Conservation (phyloP, 2,888 invertebrate genomes). For the Ichneumoninae sp. region DNA sequence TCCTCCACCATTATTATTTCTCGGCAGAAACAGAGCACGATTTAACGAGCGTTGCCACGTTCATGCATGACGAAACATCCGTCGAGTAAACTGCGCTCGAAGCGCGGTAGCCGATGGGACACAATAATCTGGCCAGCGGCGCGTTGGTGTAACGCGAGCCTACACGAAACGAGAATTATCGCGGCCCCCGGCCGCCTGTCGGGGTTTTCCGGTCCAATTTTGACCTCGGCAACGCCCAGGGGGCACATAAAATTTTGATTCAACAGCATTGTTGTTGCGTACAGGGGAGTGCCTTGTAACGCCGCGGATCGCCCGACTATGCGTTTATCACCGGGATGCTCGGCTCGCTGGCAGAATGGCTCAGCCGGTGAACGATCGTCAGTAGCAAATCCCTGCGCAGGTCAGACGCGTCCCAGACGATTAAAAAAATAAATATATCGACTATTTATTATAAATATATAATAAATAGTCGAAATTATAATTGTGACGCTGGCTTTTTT, state of each 20-base stretch:
- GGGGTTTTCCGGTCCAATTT: slow-evolving; percentile 39
- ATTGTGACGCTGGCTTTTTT: background rate
- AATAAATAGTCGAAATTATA: background rate
- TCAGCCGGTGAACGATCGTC: slow-evolving; percentile 12
- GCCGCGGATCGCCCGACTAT: background rate
- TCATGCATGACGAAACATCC: background rate
- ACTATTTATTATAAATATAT: too few relatives aligned
- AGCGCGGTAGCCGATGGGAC: background rate
- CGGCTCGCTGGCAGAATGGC: background rate
- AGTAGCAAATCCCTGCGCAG: slow-evolving; percentile 37
- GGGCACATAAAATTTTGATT: slow-evolving; percentile 55
- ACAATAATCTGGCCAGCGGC: slow-evolving; percentile 11
- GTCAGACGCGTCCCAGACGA: slow-evolving; percentile 29
- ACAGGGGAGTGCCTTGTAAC: background rate
- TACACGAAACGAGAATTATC: slow-evolving; percentile 53
- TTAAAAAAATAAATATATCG: slow-evolving; percentile 14
- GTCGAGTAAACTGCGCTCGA: background rate
- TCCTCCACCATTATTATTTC: slow-evolving; percentile 21
- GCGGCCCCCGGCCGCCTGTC: slow-evolving; percentile 1
- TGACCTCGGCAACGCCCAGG: slow-evolving; percentile 35
- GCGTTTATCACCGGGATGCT: background rate
- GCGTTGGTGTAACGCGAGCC: background rate
- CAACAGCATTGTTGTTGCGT: slow-evolving; percentile 26
- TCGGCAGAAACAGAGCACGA: background rate
- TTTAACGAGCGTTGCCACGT: background rate